These are phyloP conservation scores for Sclerodermus sp. DNA, from an alignment of 2,888 invertebrate species.

Conservation along the genomic window DNA sequence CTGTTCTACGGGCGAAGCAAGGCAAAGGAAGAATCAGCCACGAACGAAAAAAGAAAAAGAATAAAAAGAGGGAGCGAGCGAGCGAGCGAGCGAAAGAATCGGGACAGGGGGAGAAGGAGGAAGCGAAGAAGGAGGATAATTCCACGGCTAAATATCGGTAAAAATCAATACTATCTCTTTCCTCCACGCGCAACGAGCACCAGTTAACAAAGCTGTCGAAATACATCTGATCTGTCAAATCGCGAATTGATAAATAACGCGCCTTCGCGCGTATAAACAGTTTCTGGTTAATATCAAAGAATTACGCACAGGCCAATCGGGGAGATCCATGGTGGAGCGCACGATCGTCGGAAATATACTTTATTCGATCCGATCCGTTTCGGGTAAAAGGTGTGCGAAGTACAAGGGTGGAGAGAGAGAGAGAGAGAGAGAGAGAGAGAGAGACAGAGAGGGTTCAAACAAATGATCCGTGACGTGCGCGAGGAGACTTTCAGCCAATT, in stretches of 20 bases:
- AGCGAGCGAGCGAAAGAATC: conserved; percentile 34
- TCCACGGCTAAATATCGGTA: conserved; percentile 55
- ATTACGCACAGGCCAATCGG: too few relatives aligned
- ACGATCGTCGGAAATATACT: too few relatives aligned
- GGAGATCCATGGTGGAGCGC: too few relatives aligned
- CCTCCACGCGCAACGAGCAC: conserved; percentile 36
- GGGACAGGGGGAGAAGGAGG: conserved; percentile 39
- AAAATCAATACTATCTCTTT: conserved; percentile 56
- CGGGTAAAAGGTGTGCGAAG: too few relatives aligned
- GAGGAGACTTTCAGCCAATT: too few relatives aligned
- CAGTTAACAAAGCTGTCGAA: conserved; percentile 40
- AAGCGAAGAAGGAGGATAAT: conserved; percentile 46
- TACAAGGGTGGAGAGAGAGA: too few relatives aligned
- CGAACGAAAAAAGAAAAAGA: conserved; percentile 13
- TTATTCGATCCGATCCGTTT: too few relatives aligned
- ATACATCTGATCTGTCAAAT: conserved; percentile 4
- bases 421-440: too few relatives aligned
- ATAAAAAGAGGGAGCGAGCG: conserved; percentile 17
- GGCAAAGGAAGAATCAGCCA: conserved; percentile 9
- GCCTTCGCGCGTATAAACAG: conserved; percentile 7
- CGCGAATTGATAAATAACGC: conserved; percentile 7
- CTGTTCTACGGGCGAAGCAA: conserved; percentile 10
- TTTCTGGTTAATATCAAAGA: conserved; percentile 7
- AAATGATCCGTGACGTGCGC: too few relatives aligned
- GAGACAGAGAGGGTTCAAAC: too few relatives aligned